Evolutionary conservation across 2,797 vertebrate genomes (phyloP).

Genomic region (Pipistrellus nathusii): DNA sequence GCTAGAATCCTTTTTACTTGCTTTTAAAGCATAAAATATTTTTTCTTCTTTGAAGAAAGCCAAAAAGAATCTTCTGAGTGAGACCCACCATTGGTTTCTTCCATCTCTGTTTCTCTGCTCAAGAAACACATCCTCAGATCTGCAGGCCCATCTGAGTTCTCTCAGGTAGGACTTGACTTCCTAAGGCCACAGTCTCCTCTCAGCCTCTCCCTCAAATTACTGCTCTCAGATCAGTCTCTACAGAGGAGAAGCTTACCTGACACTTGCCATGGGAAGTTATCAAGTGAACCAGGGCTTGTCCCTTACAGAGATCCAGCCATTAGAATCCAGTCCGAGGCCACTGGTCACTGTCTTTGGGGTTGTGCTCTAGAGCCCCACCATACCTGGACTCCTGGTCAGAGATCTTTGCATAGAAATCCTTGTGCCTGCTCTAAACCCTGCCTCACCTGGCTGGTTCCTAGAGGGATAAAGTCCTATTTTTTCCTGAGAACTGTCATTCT

Average conservation of each 20-base stretch:
- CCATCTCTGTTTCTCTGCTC: neutral
- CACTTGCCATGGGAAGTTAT: neutral
- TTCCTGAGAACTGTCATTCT: neutral
- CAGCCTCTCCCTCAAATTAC: neutral
- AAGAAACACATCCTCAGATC: neutral
- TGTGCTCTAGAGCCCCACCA: neutral
- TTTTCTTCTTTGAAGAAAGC: neutral
- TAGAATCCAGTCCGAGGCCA: accelerated
- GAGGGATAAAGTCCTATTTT: neutral
- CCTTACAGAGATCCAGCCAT: neutral
- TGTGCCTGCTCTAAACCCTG: too few relatives aligned
- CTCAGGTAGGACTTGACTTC: neutral
- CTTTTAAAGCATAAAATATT: neutral
- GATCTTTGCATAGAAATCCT: neutral
- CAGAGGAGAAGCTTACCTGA: neutral
- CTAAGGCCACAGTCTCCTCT: neutral
- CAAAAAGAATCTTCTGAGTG: neutral
- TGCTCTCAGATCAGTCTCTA: neutral
- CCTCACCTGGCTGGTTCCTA: neutral
- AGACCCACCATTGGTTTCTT: neutral
- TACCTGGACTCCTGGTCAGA: neutral
- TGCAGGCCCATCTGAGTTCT: neutral
- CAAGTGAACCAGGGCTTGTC: too few relatives aligned
- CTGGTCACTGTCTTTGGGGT: neutral
- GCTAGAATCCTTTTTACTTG: too few relatives aligned